Evolutionary conservation across 2,113 vertebrate genomes (phyloP).

Genomic region (Dendrocopos noguchii): DNA sequence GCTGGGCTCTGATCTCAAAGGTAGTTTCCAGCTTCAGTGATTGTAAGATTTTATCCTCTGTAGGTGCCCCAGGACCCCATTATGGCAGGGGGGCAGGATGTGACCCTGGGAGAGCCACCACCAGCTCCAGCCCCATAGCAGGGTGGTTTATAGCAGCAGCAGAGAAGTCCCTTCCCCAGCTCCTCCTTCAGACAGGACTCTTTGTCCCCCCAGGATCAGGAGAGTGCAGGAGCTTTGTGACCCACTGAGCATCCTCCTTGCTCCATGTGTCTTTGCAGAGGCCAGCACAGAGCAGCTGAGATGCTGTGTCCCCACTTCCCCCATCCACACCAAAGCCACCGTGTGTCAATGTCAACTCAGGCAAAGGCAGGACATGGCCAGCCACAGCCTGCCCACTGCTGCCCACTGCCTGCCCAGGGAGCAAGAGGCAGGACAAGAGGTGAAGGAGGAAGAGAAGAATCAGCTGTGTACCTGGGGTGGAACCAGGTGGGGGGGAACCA

Average conservation of each 20-base stretch:
- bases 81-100: background rate
- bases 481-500: background rate
- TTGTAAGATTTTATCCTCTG: background rate
- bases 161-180: background rate
- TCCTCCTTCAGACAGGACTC: background rate
- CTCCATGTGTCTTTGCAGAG: background rate
- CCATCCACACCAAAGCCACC: background rate
- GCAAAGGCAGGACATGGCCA: background rate
- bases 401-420: accelerated
- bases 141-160: background rate
- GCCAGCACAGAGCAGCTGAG: background rate
- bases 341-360: accelerated
- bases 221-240: background rate
- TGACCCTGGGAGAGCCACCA: background rate
- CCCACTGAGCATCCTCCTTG: background rate
- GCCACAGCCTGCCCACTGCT: accelerated
- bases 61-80: background rate
- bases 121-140: accelerated
- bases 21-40: no score
- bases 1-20: no score
- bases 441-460: background rate
- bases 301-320: background rate
- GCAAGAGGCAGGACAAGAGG: no score
- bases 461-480: background rate
- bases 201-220: background rate